A percentile compares a stretch with the other conserved stretches of the same genome.
These are phyloP conservation scores for Cynoglossus semilaevis DNA, from an alignment of 2,113 vertebrate species.

Conservation along the genomic window DNA sequence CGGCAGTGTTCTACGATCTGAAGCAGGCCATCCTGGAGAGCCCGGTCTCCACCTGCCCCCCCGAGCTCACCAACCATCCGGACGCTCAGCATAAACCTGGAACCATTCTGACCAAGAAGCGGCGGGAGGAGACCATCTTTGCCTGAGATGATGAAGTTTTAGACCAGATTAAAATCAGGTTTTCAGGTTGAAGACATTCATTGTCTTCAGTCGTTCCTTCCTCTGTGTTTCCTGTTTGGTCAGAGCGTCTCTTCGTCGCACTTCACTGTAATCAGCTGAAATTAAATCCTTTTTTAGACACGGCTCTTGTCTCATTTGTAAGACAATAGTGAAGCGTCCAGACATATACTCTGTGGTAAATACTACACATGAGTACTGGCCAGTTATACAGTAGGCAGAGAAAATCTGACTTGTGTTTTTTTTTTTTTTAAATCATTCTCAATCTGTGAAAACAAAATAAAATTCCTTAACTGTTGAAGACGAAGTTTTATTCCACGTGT, in stretches of 20 bases:
- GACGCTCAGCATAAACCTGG: conserved; percentile 97
- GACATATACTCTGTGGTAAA: too few relatives aligned
- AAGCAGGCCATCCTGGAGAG: conserved; percentile 97
- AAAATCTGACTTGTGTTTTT: too few relatives aligned
- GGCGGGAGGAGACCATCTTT: conserved; percentile 96
- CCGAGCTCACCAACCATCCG: conserved; percentile 94
- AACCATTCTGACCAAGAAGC: conserved; percentile 98
- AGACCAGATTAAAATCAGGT: too few relatives aligned
- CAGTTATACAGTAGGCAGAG: too few relatives aligned
- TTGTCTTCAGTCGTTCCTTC: background rate
- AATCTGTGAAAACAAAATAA: background rate
- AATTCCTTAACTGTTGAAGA: background rate
- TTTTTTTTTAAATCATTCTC: background rate
- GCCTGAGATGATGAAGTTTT: conserved; percentile 77
- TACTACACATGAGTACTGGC: too few relatives aligned
- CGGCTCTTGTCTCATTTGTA: too few relatives aligned
- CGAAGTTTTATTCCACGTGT: too few relatives aligned
- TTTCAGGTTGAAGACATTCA: conserved; percentile 4
- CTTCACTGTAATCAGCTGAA: too few relatives aligned
- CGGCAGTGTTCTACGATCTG: conserved; percentile 93
- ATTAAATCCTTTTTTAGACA: too few relatives aligned
- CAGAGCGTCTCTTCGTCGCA: too few relatives aligned
- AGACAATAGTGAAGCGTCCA: too few relatives aligned
- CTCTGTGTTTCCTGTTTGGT: background rate
- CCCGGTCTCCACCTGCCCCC: conserved; percentile 92